Percentiles rank a stretch among this genome's conserved stretches.
phyloP scores from a whole-genome alignment of 2,888 invertebrate genomes.

The Pyrocoelia pectoralis region DNA sequence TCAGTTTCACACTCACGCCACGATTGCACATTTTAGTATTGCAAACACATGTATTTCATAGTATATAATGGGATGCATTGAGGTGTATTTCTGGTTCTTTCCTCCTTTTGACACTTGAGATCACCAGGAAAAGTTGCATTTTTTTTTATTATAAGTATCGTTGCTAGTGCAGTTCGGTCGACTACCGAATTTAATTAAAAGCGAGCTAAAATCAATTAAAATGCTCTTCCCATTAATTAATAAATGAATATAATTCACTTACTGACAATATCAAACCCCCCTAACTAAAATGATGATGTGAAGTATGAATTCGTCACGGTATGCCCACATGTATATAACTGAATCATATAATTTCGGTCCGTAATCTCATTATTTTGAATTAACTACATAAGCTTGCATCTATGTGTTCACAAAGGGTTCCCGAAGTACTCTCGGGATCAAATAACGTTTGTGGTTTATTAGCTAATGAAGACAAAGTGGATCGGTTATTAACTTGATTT shows the following conservation, averaged over 20 bases:
- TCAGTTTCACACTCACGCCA: constrained; percentile 35
- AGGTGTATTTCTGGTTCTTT: constrained; percentile 40
- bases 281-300: constrained; percentile 41
- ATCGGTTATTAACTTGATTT: background rate
- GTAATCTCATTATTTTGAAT: constrained; percentile 47
- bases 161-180: too few relatives aligned
- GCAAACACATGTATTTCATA: constrained; percentile 40
- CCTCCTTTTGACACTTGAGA: constrained; percentile 1
- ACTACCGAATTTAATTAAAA: constrained; percentile 4
- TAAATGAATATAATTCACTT: constrained; percentile 52
- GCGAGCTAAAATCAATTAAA: constrained; percentile 3
- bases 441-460: constrained; percentile 10
- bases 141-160: too few relatives aligned
- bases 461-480: background rate
- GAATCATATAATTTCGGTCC: constrained; percentile 51
- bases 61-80: constrained; percentile 40
- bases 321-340: constrained; percentile 53
- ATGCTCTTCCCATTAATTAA: constrained; percentile 47
- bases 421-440: constrained; percentile 26
- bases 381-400: constrained; percentile 36
- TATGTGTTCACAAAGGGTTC: constrained; percentile 31
- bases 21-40: constrained; percentile 38
- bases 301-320: constrained; percentile 56
- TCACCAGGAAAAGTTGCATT: constrained; percentile 1
- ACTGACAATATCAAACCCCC: constrained; percentile 46